Evolutionary conservation across 2,797 vertebrate species (phyloP), one percentile per base, ranked within the genome.

Genomic region (Characodon lateralis): DNA sequence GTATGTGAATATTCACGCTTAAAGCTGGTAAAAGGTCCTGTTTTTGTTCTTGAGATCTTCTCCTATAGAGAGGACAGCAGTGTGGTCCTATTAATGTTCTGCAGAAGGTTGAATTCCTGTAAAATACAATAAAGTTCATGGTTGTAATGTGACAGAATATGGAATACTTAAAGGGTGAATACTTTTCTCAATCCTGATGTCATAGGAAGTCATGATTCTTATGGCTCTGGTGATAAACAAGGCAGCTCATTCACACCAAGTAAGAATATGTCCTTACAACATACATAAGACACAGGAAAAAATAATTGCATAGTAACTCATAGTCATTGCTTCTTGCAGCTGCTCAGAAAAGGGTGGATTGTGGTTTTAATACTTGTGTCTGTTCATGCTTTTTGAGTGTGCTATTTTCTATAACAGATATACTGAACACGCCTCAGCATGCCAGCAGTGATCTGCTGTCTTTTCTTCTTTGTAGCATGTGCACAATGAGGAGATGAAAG

Each of bases 401-500:
- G 68, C 51, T 43, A 77, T 46, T 81, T 72, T 82, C 83, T 77
- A 72, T 88, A 79, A 81, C 88, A 89, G 78, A 82, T 83, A 85
- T 83, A 90, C 85, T 73, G 77, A 84, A 84, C 90, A 89, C 83
- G 91, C 83, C 86, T 81, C 70, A 8, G 80, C 84, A 22, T 91
- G 91, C 87, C 83, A 74, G 82, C 53, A 3, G 84, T 80, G 89
- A 86, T 89, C 80, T 81, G 83, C 72, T 35, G 74, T 89, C 82
- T 84, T 85, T 85, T 91, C 85, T 74, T 81, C 78, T 81, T 85
- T 10, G 50, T 75, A 80, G 84, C 80, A 83, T 85, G 88, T 89
- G 85, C 77, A 76, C 83, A 75, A 81, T 78, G 82, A 82, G 71
- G 83, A 91, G 93, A 95, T 95, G 86, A 95, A 93, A 92, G 89